Evolutionary conservation across 2,888 invertebrate species (phyloP).

Genomic region (Hyposoter dolosus): DNA sequence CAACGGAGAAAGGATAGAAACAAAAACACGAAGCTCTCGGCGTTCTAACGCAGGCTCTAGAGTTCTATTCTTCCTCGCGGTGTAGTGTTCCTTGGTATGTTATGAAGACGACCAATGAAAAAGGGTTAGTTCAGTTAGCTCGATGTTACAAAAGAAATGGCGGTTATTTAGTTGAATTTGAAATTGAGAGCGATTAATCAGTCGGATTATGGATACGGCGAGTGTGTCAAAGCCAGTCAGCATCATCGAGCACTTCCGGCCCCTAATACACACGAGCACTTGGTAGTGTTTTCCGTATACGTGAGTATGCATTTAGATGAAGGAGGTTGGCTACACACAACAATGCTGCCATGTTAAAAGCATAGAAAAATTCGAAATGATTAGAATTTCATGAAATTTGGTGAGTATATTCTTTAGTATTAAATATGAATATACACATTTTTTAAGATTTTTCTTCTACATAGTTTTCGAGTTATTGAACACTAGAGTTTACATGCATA

Average conservation of each 20-base stretch:
- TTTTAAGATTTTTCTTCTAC: too few species aligned
- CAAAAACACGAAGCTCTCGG: not conserved
- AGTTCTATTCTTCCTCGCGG: not conserved
- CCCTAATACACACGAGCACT: not conserved
- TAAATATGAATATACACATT: too few species aligned
- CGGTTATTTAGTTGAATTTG: not conserved
- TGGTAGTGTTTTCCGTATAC: not conserved
- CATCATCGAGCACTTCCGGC: constrained; percentile 34
- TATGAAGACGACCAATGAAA: not conserved
- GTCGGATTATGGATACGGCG: constrained; percentile 6
- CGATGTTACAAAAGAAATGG: not conserved
- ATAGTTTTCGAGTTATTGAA: too few species aligned
- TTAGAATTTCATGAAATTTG: too few species aligned
- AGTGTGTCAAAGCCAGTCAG: constrained; percentile 17
- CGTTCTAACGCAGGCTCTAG: not conserved
- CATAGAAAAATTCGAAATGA: too few species aligned
- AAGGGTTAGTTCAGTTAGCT: not conserved
- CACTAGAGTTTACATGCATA: too few species aligned
- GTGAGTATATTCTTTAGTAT: too few species aligned
- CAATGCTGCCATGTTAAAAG: too few species aligned
- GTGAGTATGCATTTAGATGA: constrained; percentile 5
- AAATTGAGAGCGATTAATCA: constrained; percentile 26
- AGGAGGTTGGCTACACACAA: too few species aligned
- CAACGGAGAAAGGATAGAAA: not conserved
- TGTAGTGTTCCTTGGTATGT: not conserved